phyloP scores from a whole-genome alignment of 2,113 vertebrate species.

The Camelus bactrianus region DNA sequence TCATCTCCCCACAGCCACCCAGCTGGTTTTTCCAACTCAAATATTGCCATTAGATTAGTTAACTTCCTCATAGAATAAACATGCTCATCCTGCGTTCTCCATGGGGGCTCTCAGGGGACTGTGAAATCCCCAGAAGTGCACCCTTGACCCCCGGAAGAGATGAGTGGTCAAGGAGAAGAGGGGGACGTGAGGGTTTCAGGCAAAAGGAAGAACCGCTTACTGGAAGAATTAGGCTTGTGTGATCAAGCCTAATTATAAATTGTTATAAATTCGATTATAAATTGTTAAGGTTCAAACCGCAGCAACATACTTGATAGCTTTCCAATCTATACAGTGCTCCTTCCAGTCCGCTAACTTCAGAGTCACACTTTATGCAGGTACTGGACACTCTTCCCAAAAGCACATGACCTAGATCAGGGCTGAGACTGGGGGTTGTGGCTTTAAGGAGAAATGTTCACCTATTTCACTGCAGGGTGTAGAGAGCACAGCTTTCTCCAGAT shows the following conservation, averaged over 20 bases:
- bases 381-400: neutral
- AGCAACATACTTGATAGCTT: slow-evolving; percentile 10
- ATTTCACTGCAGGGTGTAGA: neutral
- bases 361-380: neutral
- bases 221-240: neutral
- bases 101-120: neutral
- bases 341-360: neutral
- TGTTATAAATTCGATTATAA: neutral
- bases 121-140: neutral
- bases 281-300: neutral
- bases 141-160: neutral
- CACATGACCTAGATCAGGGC: neutral
- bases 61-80: neutral
- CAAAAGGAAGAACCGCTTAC: neutral
- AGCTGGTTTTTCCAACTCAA: neutral
- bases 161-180: neutral
- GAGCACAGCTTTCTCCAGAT: neutral
- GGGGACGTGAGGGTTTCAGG: neutral
- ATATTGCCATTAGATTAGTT: neutral
- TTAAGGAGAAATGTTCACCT: neutral
- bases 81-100: neutral
- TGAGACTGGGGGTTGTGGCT: neutral
- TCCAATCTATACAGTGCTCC: neutral
- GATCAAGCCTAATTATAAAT: neutral
- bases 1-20: neutral